Conservation (phyloP, 2,113 vertebrate genomes). For the Nicator chloris region DNA sequence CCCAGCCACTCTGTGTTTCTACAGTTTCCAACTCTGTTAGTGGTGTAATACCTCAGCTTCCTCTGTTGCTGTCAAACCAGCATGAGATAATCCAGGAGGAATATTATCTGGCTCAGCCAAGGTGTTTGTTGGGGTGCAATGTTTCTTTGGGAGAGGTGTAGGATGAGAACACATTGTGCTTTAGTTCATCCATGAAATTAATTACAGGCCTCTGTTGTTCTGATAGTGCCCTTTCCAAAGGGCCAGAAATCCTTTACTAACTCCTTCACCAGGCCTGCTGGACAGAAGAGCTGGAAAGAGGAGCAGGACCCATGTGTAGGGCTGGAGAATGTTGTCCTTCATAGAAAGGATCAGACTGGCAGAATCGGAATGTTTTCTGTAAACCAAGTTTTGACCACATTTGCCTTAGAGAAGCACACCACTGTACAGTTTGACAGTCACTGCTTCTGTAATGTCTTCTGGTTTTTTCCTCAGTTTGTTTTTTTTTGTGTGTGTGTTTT, state of each 20-base stretch:
- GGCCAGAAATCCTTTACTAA: background rate
- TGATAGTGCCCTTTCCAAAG: background rate
- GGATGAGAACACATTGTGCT: fast-evolving
- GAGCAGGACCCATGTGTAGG: background rate
- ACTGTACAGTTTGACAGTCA: no score
- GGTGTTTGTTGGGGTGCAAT: background rate
- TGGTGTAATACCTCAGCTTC: background rate
- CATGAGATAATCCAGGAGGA: background rate
- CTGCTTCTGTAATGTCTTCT: background rate
- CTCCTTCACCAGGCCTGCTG: background rate
- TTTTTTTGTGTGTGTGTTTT: no score
- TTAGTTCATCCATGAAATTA: background rate
- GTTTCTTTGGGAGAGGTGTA: background rate
- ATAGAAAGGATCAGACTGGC: background rate
- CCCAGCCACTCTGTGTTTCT: background rate
- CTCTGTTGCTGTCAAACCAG: background rate
- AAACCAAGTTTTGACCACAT: background rate
- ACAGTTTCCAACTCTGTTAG: background rate
- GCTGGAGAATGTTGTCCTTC: background rate
- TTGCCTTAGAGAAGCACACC: no score
- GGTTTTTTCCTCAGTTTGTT: fast-evolving
- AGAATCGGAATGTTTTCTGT: background rate
- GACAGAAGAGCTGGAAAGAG: background rate
- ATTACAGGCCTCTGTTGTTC: background rate
- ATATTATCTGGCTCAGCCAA: background rate